Evolutionary conservation across 2,113 vertebrate genomes (phyloP), one percentile per base, ranked within the genome.

Genomic region (Felis chaus): DNA sequence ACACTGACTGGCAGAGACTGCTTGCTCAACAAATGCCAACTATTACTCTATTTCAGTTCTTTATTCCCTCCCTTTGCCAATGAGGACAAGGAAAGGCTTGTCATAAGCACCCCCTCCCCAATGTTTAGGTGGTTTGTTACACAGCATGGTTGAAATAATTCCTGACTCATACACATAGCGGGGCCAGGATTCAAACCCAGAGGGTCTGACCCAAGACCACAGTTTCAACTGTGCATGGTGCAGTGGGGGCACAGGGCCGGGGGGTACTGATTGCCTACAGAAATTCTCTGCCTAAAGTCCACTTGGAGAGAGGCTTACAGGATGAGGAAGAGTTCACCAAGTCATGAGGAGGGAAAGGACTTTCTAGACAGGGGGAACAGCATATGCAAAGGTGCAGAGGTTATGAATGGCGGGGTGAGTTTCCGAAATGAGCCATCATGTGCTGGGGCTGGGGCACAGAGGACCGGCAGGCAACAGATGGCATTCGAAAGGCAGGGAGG

Each of bases 211-310:
- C 87, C 31, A 9, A 65, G 82, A 29, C 74, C 50, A 50, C 14
- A 7, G 16, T 63, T 19, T 61, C 79, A 33, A 41, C 65, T 31
- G 3, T 7, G 18, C 13, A 4, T 2, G 27, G 16, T 11, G 15
- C 10, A 25, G 31, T 3, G 50, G 25, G 16, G 18, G 4, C n/a
- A 5, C 1, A 0, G 3, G 1, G 33, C 27, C 21, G n/a, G 13
- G 66, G 57, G 5, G 31, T 12, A 29, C n/a, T 13, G 41, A 18
- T 50, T 96, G 65, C 84, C 57, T 33, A 23, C 57, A 85, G 48
- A 85, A 29, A 55, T 19, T 90, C 48, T 15, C 41, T 76, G 23
- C 73, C 68, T 31, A 57, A 19, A 65, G 88, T 45, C 31, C 39
- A 19, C 39, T 65, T 25, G 16, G 36, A 63, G 48, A 1, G 27